phyloP scores from a whole-genome alignment of 2,888 invertebrate genomes.

The Ophion ellenae region DNA sequence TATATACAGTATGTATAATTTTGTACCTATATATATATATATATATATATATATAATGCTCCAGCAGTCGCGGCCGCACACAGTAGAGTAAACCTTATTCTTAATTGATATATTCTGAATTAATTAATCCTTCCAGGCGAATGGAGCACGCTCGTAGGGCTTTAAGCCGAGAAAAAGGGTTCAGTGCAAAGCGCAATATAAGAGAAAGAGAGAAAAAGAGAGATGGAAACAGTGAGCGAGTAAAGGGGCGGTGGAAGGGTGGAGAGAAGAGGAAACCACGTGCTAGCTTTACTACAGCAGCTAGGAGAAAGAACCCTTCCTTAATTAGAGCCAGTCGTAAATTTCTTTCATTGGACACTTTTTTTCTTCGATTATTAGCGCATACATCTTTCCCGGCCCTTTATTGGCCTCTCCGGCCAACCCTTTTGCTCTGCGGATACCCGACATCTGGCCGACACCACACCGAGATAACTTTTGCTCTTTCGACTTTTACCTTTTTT shows the following conservation, averaged over 20 bases:
- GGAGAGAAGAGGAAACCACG: conserved; percentile 62
- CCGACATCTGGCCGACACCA: conserved; percentile 77
- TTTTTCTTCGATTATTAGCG: conserved; percentile 84
- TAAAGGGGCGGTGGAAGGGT: conserved; percentile 29
- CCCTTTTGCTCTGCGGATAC: conserved; percentile 75
- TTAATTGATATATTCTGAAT: conserved; percentile 84
- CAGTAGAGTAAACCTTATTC: conserved; percentile 83
- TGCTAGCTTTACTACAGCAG: conserved; percentile 44
- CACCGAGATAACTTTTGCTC: conserved; percentile 40
- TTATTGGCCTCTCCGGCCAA: conserved; percentile 77
- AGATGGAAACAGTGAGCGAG: background rate
- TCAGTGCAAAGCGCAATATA: conserved; percentile 59
- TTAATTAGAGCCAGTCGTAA: conserved; percentile 83
- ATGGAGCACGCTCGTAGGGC: conserved; percentile 64
- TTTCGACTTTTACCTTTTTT: background rate
- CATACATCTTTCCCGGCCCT: conserved; percentile 82
- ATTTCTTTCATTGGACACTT: conserved; percentile 84
- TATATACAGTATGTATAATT: conserved; percentile 40
- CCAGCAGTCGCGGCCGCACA: conserved; percentile 69
- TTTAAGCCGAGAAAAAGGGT: conserved; percentile 61
- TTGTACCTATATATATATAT: conserved; percentile 29
- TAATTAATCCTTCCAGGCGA: conserved; percentile 82
- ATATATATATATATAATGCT: conserved; percentile 29
- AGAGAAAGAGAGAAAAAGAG: conserved; percentile 35
- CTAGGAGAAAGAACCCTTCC: conserved; percentile 75